Evolutionary conservation across 2,797 vertebrate species (phyloP), one percentile per base, ranked within the genome.

Genomic region (Typhlichthys subterraneus): DNA sequence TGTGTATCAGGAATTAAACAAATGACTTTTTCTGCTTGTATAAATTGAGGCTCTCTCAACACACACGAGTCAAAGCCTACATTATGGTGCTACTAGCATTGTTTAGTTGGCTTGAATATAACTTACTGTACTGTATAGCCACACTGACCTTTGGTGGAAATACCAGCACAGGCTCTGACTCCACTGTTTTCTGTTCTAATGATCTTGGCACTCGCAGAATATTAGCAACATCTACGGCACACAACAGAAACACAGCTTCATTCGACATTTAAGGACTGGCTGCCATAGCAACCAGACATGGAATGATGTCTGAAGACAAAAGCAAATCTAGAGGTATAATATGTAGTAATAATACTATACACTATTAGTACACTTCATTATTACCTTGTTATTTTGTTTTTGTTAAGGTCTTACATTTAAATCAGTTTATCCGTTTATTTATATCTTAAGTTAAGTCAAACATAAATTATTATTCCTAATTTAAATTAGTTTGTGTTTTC

Each of bases 121-220:
- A 79, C 65, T 63, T 19, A 29, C 15, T 51, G 50, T 19, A 67
- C 0, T 12, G 13, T 66, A 53, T 60, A 67, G 75, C 70, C 63
- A 53, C 65, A 52, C 63, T 89, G 80, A 88, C 86, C 86, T 89
- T 87, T 83, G 54, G 65, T 49, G 73, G 57, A 86, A 87, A 89
- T 85, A 85, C 76, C 82, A 80, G 64, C 60, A 81, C 66, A 62
- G 66, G 48, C 63, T 73, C 61, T 12, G 62, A 67, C 77, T 72
- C 67, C 57, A 73, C 67, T 51, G 52, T 33, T 77, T 72, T 73
- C n/a, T 68, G 78, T 80, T 73, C 68, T 82, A 85, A 82, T 87
- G 76, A 87, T 82, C 59, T 67, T 51, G n/a, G 53, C 68, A 17
- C 69, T 31, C 68, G 51, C 72, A 29, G 23, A 29, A 51, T 80